Percentiles rank a stretch among this genome's conserved stretches.
These are phyloP conservation scores for Pterobdella sp. DNA, from an alignment of 2,888 invertebrate species.

Conservation along the genomic window DNA sequence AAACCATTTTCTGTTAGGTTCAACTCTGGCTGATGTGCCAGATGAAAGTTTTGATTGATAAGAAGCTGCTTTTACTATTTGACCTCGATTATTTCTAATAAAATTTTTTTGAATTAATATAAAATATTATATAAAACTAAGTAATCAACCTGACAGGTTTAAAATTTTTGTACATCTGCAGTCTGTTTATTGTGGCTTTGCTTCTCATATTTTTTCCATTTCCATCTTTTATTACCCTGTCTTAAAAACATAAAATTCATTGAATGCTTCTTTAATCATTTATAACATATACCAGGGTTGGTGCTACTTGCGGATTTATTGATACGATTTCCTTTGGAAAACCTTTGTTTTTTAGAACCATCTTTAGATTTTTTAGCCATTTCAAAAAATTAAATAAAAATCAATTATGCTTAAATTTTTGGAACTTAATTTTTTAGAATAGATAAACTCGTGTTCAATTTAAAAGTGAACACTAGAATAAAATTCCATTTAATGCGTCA, in stretches of 20 bases:
- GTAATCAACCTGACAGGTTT: conserved; percentile 70
- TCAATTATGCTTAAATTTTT: too few species aligned
- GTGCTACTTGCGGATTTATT: conserved; percentile 64
- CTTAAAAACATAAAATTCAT: conserved; percentile 24
- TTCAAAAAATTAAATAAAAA: neutral
- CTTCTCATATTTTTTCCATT: conserved; percentile 59
- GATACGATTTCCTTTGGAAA: conserved; percentile 29
- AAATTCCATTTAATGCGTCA: too few species aligned
- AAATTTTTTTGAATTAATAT: conserved; percentile 14
- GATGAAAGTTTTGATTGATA: conserved; percentile 82
- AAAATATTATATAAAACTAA: neutral
- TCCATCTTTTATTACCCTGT: conserved; percentile 63
- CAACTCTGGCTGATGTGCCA: conserved; percentile 85
- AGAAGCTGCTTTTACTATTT: conserved; percentile 86
- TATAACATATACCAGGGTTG: conserved; percentile 67
- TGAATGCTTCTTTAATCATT: conserved; percentile 16
- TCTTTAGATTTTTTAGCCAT: conserved; percentile 3
- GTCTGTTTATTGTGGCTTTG: conserved; percentile 83
- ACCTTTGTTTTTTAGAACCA: neutral
- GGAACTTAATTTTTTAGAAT: too few species aligned
- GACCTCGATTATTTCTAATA: conserved; percentile 63
- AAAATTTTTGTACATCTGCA: conserved; percentile 96
- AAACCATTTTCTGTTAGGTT: conserved; percentile 97
- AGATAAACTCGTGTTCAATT: too few species aligned
- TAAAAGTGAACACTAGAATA: too few species aligned